Percentiles rank a stretch among this genome's conserved stretches.
Conservation (phyloP, 2,113 vertebrate species). For the Seriola dumerili region DNA sequence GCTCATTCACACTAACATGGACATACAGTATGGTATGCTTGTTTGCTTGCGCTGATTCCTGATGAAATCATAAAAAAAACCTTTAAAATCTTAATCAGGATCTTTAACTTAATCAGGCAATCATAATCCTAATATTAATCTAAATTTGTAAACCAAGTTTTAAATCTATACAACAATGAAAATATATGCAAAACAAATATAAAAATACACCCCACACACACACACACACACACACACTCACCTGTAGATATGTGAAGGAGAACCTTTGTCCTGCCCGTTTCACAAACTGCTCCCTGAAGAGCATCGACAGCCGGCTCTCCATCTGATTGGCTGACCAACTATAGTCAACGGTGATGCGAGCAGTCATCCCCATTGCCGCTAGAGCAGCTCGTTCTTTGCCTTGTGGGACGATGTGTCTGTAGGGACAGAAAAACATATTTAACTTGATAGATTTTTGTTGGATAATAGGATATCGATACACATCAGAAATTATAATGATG, state of each 20-base stretch:
- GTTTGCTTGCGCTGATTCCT: too few species aligned
- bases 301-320: constrained; percentile 51
- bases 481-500: too few species aligned
- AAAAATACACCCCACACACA: background rate
- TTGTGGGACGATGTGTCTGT: constrained; percentile 19
- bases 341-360: constrained; percentile 71
- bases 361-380: constrained; percentile 12
- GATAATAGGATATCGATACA: background rate
- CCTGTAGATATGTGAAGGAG: constrained; percentile 76
- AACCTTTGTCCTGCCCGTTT: constrained; percentile 38
- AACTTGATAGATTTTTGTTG: background rate
- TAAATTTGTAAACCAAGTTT: too few species aligned
- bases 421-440: background rate
- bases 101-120: too few species aligned
- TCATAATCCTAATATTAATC: too few species aligned
- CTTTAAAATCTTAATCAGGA: too few species aligned
- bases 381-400: constrained; percentile 30
- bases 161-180: too few species aligned
- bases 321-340: constrained; percentile 71
- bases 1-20: too few species aligned
- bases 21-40: too few species aligned
- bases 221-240: constrained; percentile 12
- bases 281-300: constrained; percentile 56
- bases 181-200: background rate
- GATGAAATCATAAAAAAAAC: too few species aligned